Conservation (phyloP, 2,888 invertebrate species). For the Pristionchus fissidentatus region DNA sequence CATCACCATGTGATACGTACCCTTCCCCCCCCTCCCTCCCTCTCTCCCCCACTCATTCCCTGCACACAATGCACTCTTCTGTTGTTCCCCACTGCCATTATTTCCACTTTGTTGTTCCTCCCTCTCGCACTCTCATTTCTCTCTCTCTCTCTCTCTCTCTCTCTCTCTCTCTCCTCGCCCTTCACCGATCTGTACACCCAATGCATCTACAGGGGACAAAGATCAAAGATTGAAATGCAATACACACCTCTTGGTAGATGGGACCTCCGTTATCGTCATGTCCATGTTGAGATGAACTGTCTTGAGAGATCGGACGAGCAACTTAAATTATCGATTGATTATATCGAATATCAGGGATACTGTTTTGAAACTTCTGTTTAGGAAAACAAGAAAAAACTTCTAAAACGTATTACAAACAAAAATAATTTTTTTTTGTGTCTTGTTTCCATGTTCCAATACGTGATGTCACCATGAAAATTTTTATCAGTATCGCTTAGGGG, state of each 20-base stretch:
- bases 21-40: background rate
- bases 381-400: too few species aligned
- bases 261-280: conserved; percentile 9
- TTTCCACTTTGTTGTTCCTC: conserved; percentile 3
- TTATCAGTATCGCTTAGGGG: too few species aligned
- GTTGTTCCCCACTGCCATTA: background rate
- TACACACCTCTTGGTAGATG: too few species aligned
- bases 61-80: background rate
- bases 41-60: background rate
- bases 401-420: too few species aligned
- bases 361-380: too few species aligned
- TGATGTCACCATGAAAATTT: too few species aligned
- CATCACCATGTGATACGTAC: background rate
- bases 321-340: too few species aligned
- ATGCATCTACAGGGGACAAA: background rate
- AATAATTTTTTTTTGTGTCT: too few species aligned
- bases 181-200: background rate
- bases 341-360: too few species aligned
- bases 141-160: background rate
- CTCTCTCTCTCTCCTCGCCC: background rate
- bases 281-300: background rate
- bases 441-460: too few species aligned
- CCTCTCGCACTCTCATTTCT: background rate
- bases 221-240: too few species aligned
- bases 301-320: background rate